These are phyloP conservation scores for Syrrhaptes paradoxus DNA, from an alignment of 2,113 vertebrate species.

Conservation along the genomic window DNA sequence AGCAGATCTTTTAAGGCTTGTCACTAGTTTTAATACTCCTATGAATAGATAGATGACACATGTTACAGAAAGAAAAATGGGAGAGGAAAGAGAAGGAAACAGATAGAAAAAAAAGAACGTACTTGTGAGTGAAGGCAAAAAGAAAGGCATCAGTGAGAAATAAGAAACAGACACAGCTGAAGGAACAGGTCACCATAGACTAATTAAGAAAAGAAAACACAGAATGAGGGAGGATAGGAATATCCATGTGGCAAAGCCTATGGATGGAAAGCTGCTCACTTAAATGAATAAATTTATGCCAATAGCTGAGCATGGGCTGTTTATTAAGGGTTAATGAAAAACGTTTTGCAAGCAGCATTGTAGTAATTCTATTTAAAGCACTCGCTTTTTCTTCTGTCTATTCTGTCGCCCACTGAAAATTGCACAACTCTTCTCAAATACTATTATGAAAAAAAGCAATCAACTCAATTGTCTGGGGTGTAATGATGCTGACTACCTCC, in stretches of 20 bases:
- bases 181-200: neutral
- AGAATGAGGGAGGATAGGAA: neutral
- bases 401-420: slow-evolving; percentile 54
- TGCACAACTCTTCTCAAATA: slow-evolving; percentile 54
- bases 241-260: neutral
- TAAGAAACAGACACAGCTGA: neutral
- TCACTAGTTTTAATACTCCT: neutral
- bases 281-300: slow-evolving; percentile 1
- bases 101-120: neutral
- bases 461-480: slow-evolving; percentile 62
- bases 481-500: slow-evolving; percentile 66
- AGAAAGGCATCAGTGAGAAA: neutral
- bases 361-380: slow-evolving; percentile 60
- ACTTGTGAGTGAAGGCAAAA: neutral
- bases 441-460: slow-evolving; percentile 68
- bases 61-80: neutral
- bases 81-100: neutral
- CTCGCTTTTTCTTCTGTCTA: slow-evolving; percentile 39
- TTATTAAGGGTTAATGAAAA: slow-evolving; percentile 59
- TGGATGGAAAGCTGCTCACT: neutral
- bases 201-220: neutral
- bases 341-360: slow-evolving; percentile 27
- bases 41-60: neutral
- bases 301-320: neutral
- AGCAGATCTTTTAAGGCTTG: neutral